Base-by-base conservation (phyloP, 2,797 vertebrate species). In the Heterohyrax brucei region DNA sequence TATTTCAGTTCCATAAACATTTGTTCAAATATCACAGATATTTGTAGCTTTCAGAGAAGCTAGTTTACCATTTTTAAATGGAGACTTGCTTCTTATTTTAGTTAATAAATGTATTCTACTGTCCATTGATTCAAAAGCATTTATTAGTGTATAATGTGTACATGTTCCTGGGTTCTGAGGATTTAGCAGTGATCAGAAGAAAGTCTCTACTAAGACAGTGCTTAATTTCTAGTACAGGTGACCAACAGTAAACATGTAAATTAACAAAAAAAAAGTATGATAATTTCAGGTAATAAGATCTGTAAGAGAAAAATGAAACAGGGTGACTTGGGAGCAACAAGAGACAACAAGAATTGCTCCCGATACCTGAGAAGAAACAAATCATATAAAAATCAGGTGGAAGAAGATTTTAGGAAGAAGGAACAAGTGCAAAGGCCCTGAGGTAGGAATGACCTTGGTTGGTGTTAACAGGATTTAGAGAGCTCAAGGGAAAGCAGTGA, bases 61-160 rank as follows among this genome's bases (percentile, higher is more conserved):
- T 28, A 22, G 44, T 83, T 56, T 30, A 19, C 22, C 72, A 85
- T 30, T 89, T 80, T 90, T 33, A 95, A 92, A 82, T 39, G 85
- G 66, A 87, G 48, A 92, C 14, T 46, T 95, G 46, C 12, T 87
- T n/a, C 68, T 82, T 93, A n/a, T 73, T 93, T 87, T 33, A 88
- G 73, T 39, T 84, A 89, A 81, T 61, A 46, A 24, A 87, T 80
- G 81, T 50, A 78, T 66, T 70, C 33, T 66, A 83, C 18, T 33
- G 3, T 10, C 10, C 68, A 21, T 28, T 56, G 21, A 59, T 21
- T 77, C 46, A 66, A 90, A 93, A 39, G 10, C 46, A 78, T 72
- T 30, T 80, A 77, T n/a, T 92, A 86, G 21, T 64, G 5, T 8
- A 56, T 28, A n/a, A 19, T 53, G 19, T 22, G 6, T 59, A 73